Percentiles rank a stretch among this genome's conserved stretches.
Evolutionary conservation across 2,113 vertebrate genomes (phyloP).

Genomic region (Bucco capensis): DNA sequence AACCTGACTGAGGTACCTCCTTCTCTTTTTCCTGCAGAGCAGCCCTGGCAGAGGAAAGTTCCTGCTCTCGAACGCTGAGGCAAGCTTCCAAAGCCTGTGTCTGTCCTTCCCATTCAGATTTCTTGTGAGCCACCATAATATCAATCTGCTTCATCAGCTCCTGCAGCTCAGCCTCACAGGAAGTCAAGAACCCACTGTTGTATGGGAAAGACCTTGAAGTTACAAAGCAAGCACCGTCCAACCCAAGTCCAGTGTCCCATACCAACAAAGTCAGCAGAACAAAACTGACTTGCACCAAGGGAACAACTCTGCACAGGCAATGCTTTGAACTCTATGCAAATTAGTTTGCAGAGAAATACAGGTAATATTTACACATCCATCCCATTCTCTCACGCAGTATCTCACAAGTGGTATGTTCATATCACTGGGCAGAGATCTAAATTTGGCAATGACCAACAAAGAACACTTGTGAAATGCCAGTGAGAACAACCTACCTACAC

Average conservation of each 20-base stretch:
- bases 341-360: not conserved
- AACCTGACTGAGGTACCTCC: constrained; percentile 78
- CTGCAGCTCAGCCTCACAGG: constrained; percentile 92
- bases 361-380: accelerated
- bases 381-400: not conserved
- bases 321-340: not conserved
- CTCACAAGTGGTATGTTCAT: accelerated
- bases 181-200: constrained; percentile 67
- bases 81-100: constrained; percentile 75
- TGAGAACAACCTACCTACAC: not conserved
- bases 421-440: not conserved
- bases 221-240: not conserved
- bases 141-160: constrained; percentile 97
- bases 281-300: not conserved
- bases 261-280: not conserved
- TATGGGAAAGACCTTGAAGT: not conserved
- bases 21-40: constrained; percentile 77
- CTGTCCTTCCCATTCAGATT: constrained; percentile 85
- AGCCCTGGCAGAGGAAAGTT: constrained; percentile 74
- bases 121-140: constrained; percentile 93
- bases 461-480: not conserved
- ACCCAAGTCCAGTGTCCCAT: accelerated
- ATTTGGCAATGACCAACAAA: not conserved
- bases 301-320: accelerated
- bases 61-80: constrained; percentile 78